Base-by-base conservation (phyloP, 2,797 vertebrate genomes). In the Sebastolobus altivelis region DNA sequence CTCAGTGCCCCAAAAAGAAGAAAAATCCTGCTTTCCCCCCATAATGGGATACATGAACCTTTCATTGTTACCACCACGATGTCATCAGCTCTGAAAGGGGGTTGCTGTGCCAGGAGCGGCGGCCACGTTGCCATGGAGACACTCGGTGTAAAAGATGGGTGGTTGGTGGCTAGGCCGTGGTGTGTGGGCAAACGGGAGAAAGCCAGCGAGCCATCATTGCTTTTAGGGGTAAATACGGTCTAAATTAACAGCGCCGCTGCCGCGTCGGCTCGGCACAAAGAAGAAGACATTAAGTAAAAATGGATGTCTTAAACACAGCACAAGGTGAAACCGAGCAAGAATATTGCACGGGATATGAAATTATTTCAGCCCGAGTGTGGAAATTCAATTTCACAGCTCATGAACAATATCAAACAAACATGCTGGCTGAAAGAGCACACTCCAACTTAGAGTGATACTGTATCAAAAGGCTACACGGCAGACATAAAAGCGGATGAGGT, bases 341-440 rank as follows among this genome's bases (percentile, higher is more conserved):
- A 88, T 89, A 90, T 87, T 86, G 86, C 89, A 81, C 70, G 77
- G 86, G 89, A 93, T 90, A 92, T 91, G 92, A 93, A 94, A 93
- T 93, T 74, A 90, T 93, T 93, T 90, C 88, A 92, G 90, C 69
- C 89, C 87, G 67, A 86, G 72, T 93, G 93, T 93, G 91, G 90
- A 90, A 92, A 93, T 93, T 92, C 91, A 94, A 93, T 94, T 94
- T 92, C 92, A 94, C 93, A 94, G 91, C 90, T 89, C 88, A 67
- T 93, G 91, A 92, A 91, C 93, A 93, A 93, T 91, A 93, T 93
- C 87, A 93, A 92, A 94, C 93, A 92, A 91, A 93, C 92, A 92
- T 2, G 75, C 63, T 13, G 86, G 87, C 87, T 89, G 81, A 88
- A 83, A 78, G 83, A 83, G 62, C 90, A 76, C 88, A 77, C 87